phyloP scores from a whole-genome alignment of 2,888 invertebrate species.

The Ochropleura leucogaster region DNA sequence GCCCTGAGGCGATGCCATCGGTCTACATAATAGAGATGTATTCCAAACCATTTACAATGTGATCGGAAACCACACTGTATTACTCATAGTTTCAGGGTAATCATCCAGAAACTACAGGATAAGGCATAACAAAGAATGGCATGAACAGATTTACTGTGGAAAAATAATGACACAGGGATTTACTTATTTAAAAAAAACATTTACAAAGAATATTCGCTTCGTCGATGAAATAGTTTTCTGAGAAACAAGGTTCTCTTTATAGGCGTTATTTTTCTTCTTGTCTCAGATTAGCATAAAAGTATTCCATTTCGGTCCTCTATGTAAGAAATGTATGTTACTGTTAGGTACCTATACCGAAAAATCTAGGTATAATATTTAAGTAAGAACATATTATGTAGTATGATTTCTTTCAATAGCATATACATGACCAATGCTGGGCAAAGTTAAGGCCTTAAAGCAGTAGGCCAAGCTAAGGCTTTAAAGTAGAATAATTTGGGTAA shows the following conservation, averaged over 20 bases:
- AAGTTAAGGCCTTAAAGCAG: no score
- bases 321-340: neutral
- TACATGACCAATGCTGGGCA: no score
- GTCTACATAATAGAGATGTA: constrained; percentile 24
- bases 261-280: neutral
- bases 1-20: constrained; percentile 1
- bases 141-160: neutral
- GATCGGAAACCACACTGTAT: constrained; percentile 12
- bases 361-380: neutral
- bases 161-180: neutral
- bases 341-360: no score
- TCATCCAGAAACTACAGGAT: constrained; percentile 39
- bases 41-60: constrained; percentile 49
- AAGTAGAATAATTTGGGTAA: no score
- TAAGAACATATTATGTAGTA: neutral
- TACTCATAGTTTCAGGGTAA: constrained; percentile 46
- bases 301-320: neutral
- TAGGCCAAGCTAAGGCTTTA: no score
- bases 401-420: no score
- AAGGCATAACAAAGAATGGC: neutral
- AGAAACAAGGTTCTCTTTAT: neutral
- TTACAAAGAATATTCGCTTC: neutral
- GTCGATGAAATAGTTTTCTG: neutral
- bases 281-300: neutral
- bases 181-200: constrained; percentile 32